Conservation (phyloP, 2,888 invertebrate species). For the Xanthia icteritia region DNA sequence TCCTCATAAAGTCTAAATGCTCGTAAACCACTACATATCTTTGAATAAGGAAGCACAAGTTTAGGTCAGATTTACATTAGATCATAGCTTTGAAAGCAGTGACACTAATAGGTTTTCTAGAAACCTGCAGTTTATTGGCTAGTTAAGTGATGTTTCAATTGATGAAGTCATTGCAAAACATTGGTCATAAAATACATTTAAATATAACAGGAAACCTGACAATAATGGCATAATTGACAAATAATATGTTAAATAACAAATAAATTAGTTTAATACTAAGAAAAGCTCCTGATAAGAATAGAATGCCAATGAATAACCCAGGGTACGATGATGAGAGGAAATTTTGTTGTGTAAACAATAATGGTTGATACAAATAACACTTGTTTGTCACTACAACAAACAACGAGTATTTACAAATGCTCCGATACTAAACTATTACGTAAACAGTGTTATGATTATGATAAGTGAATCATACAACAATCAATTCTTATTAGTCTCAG, state of each 20-base stretch:
- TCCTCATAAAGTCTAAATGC: conserved; percentile 52
- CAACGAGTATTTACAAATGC: conserved; percentile 47
- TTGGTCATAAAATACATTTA: conserved; percentile 19
- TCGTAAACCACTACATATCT: conserved; percentile 51
- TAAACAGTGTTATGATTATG: conserved; percentile 15
- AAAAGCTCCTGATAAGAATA: conserved; percentile 20
- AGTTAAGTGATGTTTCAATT: conserved; percentile 20
- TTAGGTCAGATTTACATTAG: conserved; percentile 45
- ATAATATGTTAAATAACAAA: background rate
- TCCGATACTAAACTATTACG: conserved; percentile 29
- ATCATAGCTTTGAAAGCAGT: conserved; percentile 37
- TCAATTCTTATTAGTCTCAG: background rate
- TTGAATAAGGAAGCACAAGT: conserved; percentile 56
- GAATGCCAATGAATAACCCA: conserved; percentile 20
- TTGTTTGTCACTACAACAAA: conserved; percentile 47
- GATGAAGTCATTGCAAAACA: conserved; percentile 26
- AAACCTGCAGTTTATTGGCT: conserved; percentile 38
- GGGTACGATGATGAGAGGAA: conserved; percentile 30
- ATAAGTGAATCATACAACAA: conserved; percentile 11
- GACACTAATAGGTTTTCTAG: conserved; percentile 52
- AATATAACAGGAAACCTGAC: conserved; percentile 11
- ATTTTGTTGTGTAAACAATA: conserved; percentile 50
- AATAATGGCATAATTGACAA: background rate
- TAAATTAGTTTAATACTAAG: conserved; percentile 16
- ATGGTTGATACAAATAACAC: conserved; percentile 45